Base-by-base conservation (phyloP, 2,888 invertebrate genomes). In the Phyto melanocephala region DNA sequence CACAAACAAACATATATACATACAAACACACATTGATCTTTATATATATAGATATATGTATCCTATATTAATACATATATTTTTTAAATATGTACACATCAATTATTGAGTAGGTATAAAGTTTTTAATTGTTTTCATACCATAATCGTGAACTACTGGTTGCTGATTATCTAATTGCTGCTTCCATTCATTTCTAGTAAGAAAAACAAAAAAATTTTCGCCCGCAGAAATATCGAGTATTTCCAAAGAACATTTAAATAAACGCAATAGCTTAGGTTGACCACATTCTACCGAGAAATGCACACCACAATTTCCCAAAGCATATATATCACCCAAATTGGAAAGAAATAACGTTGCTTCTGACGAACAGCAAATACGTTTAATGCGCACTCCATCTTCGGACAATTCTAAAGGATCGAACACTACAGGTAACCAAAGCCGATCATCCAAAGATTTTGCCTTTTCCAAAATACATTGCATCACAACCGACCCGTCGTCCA, bases 201-300 rank as follows among this genome's bases (percentile, higher is more conserved):
- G 93, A 62, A 94, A 94, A 87, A 95, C 94, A 88, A 94, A 96
- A 92, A 95, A 97, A 87, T 95, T 94, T 78, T 93, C 92, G 6
- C 97, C 97, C 75, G 96, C 94, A 8, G 94, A 94, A 54, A 96
- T 93, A 88, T 94, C 93, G 63, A 94, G 93, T 22, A 96, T 93
- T 80, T 93, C 93, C 85, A 95, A 87, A 3, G 83, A 84, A 47
- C 87, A 87, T 35, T 89, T 89, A 35, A 89, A 90, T n/a, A 88
- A 85, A 3, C 89, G 88, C 70, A 90, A 84, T 15, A 89, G 87
- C 10, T 87, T 88, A 0, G 90, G 90, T 17, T 89, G 87, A n/a
- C 85, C 79, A 40, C 91, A 92, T 42, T 90, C 89, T 1, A 87
- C 85, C 3, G 92, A 93, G 76, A 90, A 88, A 2, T 91, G 86